Evolutionary conservation across 2,888 invertebrate genomes (phyloP), one percentile per base, ranked within the genome.

Genomic region (Dynastes maya): DNA sequence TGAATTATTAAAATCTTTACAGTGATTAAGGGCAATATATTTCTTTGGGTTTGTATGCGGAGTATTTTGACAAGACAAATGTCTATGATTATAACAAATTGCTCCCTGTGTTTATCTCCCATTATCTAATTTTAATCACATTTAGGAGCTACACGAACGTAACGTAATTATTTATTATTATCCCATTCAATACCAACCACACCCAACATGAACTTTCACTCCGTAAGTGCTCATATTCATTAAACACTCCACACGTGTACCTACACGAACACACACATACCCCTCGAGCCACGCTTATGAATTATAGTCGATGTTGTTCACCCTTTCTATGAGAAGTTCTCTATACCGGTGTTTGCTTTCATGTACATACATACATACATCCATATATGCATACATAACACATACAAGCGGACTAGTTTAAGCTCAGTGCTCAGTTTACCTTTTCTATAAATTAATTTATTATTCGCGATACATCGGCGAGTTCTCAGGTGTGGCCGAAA

Each of bases 391-490:
- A 37, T 45, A 45, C 45, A 9, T 45, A 45, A 45, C 11, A 8
- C 45, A 45, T 11, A 45, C 51, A 22, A 1, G 49, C 61, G 9
- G 16, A 6, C 13, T 45, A 61, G 55, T 32, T 49, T 16, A 32
- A 65, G 32, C n/a, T 16, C 58, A 27, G 45, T 29, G 72, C 72
- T 45, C 32, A 61, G 63, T 74, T 61, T 74, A 74, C 55, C 45
- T 74, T 74, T 61, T 61, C 45, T 61, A 74, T 61, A 61, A 40
- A 61, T 74, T 72, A 74, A 45, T 74, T 61, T 61, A 61, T 74
- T 45, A 61, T 74, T 49, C 72, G 22, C 3, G 45, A 22, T 16
- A 45, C 61, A 8, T 27, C 53, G 2, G 29, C 51, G n/a, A 61
- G 61, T 58, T 61, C 45, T 61, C 72, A 61, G 49, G 72, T 74